These are phyloP conservation scores for Morinoia aosen DNA, from an alignment of 2,888 invertebrate genomes.

Conservation along the genomic window DNA sequence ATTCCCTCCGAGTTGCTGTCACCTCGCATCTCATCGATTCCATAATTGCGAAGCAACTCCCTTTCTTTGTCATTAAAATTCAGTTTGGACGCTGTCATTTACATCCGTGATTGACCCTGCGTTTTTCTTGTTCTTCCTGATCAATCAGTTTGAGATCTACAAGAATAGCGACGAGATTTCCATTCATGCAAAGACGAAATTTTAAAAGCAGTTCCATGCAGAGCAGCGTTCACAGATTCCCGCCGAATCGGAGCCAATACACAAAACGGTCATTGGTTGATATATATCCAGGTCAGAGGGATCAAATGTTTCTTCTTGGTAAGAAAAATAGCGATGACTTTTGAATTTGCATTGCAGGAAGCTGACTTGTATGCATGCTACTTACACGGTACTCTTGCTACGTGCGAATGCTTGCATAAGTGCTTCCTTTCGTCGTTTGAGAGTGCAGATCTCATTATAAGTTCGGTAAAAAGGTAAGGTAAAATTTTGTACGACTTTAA, in stretches of 20 bases:
- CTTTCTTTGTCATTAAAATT: not conserved
- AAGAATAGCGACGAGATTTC: not conserved
- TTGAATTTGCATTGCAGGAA: no score
- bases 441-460: no score
- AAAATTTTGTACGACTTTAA: no score
- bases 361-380: no score
- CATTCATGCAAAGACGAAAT: no score
- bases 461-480: no score
- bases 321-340: no score
- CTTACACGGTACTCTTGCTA: no score
- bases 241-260: not conserved
- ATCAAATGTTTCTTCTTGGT: no score
- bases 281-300: no score
- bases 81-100: not conserved
- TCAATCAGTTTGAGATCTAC: not conserved
- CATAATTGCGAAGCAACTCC: not conserved
- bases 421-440: no score
- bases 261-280: not conserved
- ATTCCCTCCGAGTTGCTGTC: not conserved
- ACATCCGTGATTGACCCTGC: not conserved
- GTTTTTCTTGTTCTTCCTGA: not conserved
- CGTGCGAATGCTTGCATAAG: no score
- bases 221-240: not conserved
- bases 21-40: not conserved
- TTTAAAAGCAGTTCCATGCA: not conserved